Percentiles rank a stretch among this genome's conserved stretches.
phyloP scores from a whole-genome alignment of 2,888 invertebrate species.

The Limenitis arthemis region DNA sequence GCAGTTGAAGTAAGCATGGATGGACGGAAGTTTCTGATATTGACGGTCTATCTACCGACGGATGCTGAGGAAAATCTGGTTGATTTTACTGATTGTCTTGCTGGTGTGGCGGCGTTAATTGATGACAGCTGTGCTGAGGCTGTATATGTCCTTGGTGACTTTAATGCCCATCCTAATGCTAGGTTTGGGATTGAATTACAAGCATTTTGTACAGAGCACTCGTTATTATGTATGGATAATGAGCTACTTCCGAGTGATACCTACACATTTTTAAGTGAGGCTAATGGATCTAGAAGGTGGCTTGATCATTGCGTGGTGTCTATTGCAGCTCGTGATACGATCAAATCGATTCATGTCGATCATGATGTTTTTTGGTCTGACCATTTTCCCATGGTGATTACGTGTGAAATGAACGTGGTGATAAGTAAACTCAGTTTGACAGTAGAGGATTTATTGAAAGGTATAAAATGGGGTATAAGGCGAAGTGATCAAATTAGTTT shows the following conservation, averaged over 20 bases:
- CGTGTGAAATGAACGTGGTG: conserved; percentile 4
- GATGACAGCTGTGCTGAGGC: not conserved
- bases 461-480: not conserved
- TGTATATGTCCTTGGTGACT: not conserved
- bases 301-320: conserved; percentile 18
- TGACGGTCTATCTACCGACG: conserved; percentile 8
- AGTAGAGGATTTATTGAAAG: not conserved
- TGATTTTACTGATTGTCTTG: conserved; percentile 8
- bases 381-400: conserved; percentile 11
- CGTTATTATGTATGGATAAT: no score
- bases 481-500: not conserved
- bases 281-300: conserved; percentile 14
- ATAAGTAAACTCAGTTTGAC: not conserved
- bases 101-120: conserved; percentile 5
- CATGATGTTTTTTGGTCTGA: conserved; percentile 21
- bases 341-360: not conserved
- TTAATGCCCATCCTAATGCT: no score
- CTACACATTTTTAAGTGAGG: conserved; percentile 6
- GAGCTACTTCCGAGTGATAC: not conserved
- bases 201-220: no score
- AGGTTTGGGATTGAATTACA: no score
- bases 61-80: conserved; percentile 2
- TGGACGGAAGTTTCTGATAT: not conserved
- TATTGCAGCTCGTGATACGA: conserved; percentile 3
- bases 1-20: not conserved